These are phyloP conservation scores for Eptesicus fuscus DNA, from an alignment of 2,113 vertebrate genomes.

Conservation along the genomic window DNA sequence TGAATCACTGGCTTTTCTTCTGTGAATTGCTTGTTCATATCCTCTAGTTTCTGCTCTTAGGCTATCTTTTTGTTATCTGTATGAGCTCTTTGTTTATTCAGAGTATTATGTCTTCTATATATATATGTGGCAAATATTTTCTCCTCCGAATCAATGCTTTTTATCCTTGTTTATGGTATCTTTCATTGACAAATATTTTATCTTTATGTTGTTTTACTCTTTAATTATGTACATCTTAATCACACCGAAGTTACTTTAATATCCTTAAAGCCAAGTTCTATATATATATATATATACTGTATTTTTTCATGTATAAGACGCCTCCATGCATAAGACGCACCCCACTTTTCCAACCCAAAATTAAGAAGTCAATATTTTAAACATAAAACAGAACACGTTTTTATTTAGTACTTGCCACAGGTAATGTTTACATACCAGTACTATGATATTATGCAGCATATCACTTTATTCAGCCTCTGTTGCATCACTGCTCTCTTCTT, in stretches of 20 bases:
- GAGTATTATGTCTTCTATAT: not conserved
- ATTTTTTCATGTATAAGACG: too few species aligned
- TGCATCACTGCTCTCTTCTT: too few species aligned
- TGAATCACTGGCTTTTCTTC: not conserved
- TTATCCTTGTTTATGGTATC: not conserved
- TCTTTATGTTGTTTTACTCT: not conserved
- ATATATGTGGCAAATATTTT: not conserved
- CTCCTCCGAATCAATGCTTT: not conserved
- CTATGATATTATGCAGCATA: too few species aligned
- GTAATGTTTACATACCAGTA: too few species aligned
- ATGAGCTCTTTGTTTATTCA: slow-evolving; percentile 23
- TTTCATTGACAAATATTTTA: not conserved
- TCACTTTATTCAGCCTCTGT: too few species aligned
- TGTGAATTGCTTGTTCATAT: not conserved
- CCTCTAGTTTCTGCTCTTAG: not conserved
- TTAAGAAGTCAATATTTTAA: too few species aligned
- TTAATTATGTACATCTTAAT: not conserved
- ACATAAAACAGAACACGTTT: too few species aligned
- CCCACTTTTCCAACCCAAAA: too few species aligned
- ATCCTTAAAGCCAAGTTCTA: not conserved
- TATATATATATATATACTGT: not conserved
- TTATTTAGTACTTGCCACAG: too few species aligned
- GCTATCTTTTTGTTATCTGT: not conserved
- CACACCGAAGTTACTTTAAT: slow-evolving; percentile 1
- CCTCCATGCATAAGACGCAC: too few species aligned